Base-by-base conservation (phyloP, 1,140 invertebrate genomes). In the Drosophila ogumai region DNA sequence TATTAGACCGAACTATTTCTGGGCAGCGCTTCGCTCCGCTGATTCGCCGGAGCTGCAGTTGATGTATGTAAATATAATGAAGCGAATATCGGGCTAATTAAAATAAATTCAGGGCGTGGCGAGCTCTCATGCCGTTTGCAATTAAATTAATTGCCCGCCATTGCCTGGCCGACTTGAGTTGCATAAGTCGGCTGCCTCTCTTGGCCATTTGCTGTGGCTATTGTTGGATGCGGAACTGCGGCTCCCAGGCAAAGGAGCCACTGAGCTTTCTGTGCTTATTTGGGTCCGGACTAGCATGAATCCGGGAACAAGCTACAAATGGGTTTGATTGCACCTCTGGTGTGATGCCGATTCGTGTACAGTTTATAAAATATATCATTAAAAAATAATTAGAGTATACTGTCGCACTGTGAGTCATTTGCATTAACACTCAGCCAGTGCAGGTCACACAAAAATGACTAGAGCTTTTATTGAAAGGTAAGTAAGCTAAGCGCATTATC, bases 61-160 rank as follows among this genome's bases (percentile, higher is more conserved):
- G 49, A 64, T 79, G 40, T 68, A 54, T 60, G 52, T 67, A 66
- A 59, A 63, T 69, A 69, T 71, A 82, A 79, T 88, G 57, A 68
- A 68, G 66, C 78, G 43, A 71, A 86, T 86, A 86, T 81, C 65
- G 66, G 71, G 78, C 67, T 80, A 88, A 88, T 87, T 88, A 82
- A 80, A 88, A 88, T 88, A 87, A 78, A 75, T 79, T 76, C 50
- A 59, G 75, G 84, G 79, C 72, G 82, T 88, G 84, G 79, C 68
- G 66, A 57, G 77, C 65, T 82, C 75, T 76, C 71, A 82, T 88
- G 79, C 67, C 68, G 59, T 74, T 71, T 59, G 84, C 79, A 87
- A 87, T 87, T 87, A 80, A 88, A 69, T 80, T 80, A 80, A 88
- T 87, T 87, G 75, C 79, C 44, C 61, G 34, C 40, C 59, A 68